phyloP scores from a whole-genome alignment of 30 jellyfish, hydroid and myxozoan genomes.

The Chironex yamaguchii region DNA sequence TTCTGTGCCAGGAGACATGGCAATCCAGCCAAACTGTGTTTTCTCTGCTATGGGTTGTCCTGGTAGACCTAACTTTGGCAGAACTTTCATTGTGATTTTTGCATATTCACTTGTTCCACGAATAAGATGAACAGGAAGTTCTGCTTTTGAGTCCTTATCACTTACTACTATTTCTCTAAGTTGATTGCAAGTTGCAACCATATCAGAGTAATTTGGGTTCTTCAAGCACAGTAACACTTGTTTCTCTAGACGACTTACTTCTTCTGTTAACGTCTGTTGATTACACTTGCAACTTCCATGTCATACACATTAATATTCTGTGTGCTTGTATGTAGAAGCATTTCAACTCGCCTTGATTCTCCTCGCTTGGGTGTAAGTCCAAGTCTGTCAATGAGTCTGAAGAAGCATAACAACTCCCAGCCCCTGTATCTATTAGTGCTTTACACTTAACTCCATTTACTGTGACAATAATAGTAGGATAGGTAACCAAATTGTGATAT shows the following conservation, averaged over 20 bases:
- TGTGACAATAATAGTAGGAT: conserved; percentile 19
- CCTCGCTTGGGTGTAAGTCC: conserved; percentile 48
- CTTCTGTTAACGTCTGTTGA: conserved; percentile 3
- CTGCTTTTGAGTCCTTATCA: conserved; percentile 37
- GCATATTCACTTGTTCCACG: conserved; percentile 68
- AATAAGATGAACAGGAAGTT: conserved; percentile 49
- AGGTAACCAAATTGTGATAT: not conserved
- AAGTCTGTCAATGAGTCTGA: conserved; percentile 18
- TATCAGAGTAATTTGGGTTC: conserved; percentile 44
- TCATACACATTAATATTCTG: conserved; percentile 49
- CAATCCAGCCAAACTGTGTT: conserved; percentile 81
- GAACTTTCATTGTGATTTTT: conserved; percentile 37
- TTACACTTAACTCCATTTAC: conserved; percentile 44
- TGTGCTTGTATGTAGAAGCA: conserved; percentile 39
- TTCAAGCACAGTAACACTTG: conserved; percentile 57
- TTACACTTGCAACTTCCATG: conserved; percentile 17
- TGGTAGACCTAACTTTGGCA: conserved; percentile 55
- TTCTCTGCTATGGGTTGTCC: conserved; percentile 80
- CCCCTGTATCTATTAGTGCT: conserved; percentile 75
- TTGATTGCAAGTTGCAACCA: conserved; percentile 45
- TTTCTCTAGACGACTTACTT: conserved; percentile 43
- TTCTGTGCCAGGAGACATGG: conserved; percentile 78
- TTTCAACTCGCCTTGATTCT: conserved; percentile 61
- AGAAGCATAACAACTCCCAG: conserved; percentile 72
- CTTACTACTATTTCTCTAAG: conserved; percentile 46